Evolutionary conservation across 2,113 vertebrate species (phyloP).

Genomic region (Apodemus sylvaticus): DNA sequence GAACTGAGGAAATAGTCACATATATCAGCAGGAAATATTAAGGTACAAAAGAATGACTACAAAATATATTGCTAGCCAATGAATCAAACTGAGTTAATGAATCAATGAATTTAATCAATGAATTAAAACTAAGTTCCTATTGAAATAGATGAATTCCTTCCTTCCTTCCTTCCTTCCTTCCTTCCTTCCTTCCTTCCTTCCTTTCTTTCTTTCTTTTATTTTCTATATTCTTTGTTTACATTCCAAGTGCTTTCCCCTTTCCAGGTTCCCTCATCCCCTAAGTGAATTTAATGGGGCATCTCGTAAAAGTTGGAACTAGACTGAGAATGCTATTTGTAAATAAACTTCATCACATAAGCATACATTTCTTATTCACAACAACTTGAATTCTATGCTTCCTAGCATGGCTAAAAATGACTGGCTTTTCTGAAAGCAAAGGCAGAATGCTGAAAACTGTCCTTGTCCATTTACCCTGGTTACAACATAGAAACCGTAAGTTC

Average conservation of each 20-base stretch:
- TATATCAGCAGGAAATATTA: conserved; percentile 55
- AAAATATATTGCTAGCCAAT: conserved; percentile 9
- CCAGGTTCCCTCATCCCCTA: no score
- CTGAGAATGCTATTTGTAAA: conserved; percentile 17
- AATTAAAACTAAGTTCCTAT: conserved; percentile 57
- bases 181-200: no score
- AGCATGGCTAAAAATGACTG: conserved; percentile 20
- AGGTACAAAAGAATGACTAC: conserved; percentile 25
- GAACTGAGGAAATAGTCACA: conserved; percentile 50
- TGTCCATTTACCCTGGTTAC: conserved; percentile 46
- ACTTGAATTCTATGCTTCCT: conserved; percentile 47
- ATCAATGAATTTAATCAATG: no score
- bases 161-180: no score
- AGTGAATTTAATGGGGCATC: neutral
- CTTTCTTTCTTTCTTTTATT: no score
- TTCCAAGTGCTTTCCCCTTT: no score
- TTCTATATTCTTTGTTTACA: no score
- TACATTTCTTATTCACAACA: conserved; percentile 33
- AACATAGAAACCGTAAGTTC: conserved; percentile 72
- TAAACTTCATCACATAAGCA: conserved; percentile 23
- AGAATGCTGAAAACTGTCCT: neutral
- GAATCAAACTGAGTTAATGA: conserved; percentile 7
- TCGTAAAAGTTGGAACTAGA: neutral
- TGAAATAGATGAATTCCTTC: conserved; percentile 27
- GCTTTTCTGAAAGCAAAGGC: neutral